A percentile compares a stretch with the other conserved stretches of the same genome.
Evolutionary conservation across 30 jellyfish, hydroid and myxozoan species (phyloP).

Genomic region (Aurelia aurita): DNA sequence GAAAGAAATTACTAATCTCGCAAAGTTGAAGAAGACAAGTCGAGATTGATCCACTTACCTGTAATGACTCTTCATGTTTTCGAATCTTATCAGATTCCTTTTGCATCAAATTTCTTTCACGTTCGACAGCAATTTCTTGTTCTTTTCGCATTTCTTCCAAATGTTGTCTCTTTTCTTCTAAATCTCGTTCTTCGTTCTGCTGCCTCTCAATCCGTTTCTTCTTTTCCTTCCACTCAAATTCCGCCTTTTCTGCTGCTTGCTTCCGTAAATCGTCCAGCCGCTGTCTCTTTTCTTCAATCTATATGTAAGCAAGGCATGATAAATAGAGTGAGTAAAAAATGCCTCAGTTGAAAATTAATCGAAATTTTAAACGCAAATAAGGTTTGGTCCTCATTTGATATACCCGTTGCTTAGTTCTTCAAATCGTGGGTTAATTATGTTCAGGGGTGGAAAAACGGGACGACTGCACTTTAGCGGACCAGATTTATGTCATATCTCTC

Average conservation of each 20-base stretch:
- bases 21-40: neutral
- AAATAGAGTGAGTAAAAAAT: no score
- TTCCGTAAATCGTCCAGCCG: constrained; percentile 80
- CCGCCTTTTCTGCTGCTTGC: constrained; percentile 96
- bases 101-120: constrained; percentile 65
- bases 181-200: constrained; percentile 84
- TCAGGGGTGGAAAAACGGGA: no score
- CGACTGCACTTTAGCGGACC: no score
- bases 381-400: no score
- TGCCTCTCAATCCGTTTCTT: constrained; percentile 82
- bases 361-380: no score
- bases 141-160: constrained; percentile 88
- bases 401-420: no score
- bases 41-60: constrained; percentile 57
- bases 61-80: constrained; percentile 81
- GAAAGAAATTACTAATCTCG: no score
- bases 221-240: constrained; percentile 95
- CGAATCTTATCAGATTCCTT: constrained; percentile 89
- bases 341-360: no score
- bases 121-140: constrained; percentile 73
- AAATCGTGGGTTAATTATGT: no score
- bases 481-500: no score
- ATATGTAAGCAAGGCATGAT: neutral
- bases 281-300: constrained; percentile 95
- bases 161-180: constrained; percentile 69